Percentiles rank a stretch among this genome's conserved stretches.
Conservation (phyloP, 1,140 invertebrate species). For the Arctopsyche grandis region DNA sequence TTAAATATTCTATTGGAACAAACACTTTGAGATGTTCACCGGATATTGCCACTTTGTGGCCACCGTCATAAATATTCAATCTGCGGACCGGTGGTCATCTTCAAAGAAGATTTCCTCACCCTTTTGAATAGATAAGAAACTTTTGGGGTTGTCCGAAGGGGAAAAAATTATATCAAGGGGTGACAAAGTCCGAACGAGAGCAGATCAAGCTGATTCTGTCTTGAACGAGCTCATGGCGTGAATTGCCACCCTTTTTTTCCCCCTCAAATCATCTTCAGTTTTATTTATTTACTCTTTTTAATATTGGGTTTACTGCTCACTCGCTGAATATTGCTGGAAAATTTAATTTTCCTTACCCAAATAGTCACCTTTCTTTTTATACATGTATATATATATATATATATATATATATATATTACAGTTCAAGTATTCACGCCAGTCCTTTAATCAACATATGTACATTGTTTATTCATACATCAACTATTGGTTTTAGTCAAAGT, state of each 20-base stretch:
- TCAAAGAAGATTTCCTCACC: conserved; percentile 50
- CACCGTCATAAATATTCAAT: conserved; percentile 53
- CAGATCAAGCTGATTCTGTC: conserved; percentile 9
- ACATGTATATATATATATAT: too few relatives aligned
- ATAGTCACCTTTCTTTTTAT: too few relatives aligned
- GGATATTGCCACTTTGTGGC: conserved; percentile 50
- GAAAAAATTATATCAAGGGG: conserved; percentile 35
- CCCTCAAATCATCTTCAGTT: neutral
- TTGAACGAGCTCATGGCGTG: conserved; percentile 1
- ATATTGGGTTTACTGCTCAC: neutral
- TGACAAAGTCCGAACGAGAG: neutral
- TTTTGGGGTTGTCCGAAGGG: conserved; percentile 9
- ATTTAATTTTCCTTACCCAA: too few relatives aligned
- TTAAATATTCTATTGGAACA: neutral
- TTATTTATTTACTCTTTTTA: conserved; percentile 20
- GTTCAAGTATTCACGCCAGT: too few relatives aligned
- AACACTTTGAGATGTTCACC: conserved; percentile 22
- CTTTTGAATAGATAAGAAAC: conserved; percentile 38
- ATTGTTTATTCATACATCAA: too few relatives aligned
- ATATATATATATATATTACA: too few relatives aligned
- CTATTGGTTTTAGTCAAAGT: too few relatives aligned
- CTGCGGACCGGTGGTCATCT: conserved; percentile 41
- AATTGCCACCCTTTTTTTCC: neutral
- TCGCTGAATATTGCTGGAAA: neutral
- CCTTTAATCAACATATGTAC: too few relatives aligned